Conservation (phyloP, 2,888 invertebrate species). For the Cryptocephalus primarius region DNA sequence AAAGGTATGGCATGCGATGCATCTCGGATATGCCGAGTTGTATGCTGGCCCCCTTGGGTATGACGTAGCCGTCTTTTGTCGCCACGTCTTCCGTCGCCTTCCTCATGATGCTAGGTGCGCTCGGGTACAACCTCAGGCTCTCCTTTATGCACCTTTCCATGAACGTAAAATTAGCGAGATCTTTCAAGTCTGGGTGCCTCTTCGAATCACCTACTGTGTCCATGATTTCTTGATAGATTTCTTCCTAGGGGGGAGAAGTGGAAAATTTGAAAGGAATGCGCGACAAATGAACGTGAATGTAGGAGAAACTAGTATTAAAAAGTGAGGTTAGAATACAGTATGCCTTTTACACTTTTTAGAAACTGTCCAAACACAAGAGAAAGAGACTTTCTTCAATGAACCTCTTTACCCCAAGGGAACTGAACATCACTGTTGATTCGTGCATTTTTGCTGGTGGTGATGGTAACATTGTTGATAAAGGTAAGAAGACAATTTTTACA, state of each 20-base stretch:
- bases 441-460: no score
- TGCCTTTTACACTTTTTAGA: no score
- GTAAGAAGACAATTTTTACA: no score
- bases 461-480: no score
- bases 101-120: conserved; percentile 27
- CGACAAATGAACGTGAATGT: no score
- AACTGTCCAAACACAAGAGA: no score
- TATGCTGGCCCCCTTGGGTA: conserved; percentile 29
- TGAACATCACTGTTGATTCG: no score
- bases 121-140: conserved; percentile 16
- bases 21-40: conserved; percentile 28
- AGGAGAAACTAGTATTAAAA: no score
- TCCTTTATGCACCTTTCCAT: conserved; percentile 37
- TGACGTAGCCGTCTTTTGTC: conserved; percentile 19
- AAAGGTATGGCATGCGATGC: conserved; percentile 38
- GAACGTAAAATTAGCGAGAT: conserved; percentile 49
- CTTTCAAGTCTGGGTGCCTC: conserved; percentile 39
- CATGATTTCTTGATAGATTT: conserved; percentile 14
- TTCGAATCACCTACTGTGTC: conserved; percentile 16
- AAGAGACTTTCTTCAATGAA: no score
- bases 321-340: no score
- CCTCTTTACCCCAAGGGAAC: no score
- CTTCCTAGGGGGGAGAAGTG: conserved; percentile 8
- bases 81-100: conserved; percentile 13
- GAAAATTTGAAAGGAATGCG: no score